Evolutionary conservation across 2,113 vertebrate genomes (phyloP), one percentile per base, ranked within the genome.

Genomic region (Peucedramus taeniatus): DNA sequence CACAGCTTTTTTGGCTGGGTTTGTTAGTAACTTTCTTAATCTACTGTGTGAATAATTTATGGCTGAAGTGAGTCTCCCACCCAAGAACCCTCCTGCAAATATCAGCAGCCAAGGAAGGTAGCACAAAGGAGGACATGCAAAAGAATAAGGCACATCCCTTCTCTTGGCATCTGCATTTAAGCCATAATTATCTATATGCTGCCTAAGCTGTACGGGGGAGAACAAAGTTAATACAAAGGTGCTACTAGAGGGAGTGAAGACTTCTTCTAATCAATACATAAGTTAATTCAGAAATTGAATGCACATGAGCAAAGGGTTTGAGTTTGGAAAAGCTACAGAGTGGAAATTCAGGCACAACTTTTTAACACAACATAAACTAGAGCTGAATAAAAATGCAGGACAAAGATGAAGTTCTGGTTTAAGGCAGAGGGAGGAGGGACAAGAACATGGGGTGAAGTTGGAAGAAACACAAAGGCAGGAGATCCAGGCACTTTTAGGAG

Each of bases 361-460:
- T 65, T 44, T 30, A 72, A 64, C 8, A 60, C 23, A 82, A 66
- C 15, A 1, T 14, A 22, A 92, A n/a, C 33, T 61, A 70, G 21
- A 92, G 31, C 33, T 51, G 37, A 76, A 23, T 69, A 64, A 35
- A 82, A 83, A 28, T 3, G 7, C 59, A 64, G 72, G 56, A 47
- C 45, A 57, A 77, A 83, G 42, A n/a, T 13, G 13, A 51, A 9
- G 57, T 75, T 87, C 47, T 90, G 49, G 27, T 78, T 45, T 45
- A 51, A 82, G 54, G 79, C 44, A 76, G 16, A 51, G 37, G 37
- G 21, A 83, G 27, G 19, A 60, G 6, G 21, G 28, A 45, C 3
- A 31, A 54, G 35, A 56, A 51, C 0, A 0, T 4, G 23, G 24
- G 6, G 4, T 44, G 33, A 54, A 40, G 21, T 0, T 31, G 28